phyloP scores from a whole-genome alignment of 2,113 vertebrate species.

The Lagopus muta region DNA sequence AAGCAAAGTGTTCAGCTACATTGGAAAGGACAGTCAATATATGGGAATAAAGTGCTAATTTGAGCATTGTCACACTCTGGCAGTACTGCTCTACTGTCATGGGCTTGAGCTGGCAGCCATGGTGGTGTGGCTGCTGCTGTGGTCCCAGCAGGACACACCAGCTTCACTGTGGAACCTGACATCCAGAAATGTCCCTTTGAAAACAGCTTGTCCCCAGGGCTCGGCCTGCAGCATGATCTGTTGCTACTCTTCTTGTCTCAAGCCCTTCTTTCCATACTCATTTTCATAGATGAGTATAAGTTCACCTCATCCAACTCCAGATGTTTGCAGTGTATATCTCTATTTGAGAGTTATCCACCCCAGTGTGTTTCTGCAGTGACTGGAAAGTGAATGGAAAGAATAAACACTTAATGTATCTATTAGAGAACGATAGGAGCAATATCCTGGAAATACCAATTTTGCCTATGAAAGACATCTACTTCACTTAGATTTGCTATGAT shows the following conservation, averaged over 20 bases:
- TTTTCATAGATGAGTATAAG: not conserved
- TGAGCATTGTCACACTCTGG: constrained; percentile 18
- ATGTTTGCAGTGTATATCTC: not conserved
- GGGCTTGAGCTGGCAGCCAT: not conserved
- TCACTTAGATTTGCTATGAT: not conserved
- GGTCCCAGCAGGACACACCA: not conserved
- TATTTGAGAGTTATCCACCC: fast-evolving
- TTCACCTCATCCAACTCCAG: not conserved
- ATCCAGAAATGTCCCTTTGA: not conserved
- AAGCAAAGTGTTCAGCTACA: not conserved
- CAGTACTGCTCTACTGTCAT: not conserved
- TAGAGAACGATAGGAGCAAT: not conserved
- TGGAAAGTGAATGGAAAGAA: not conserved
- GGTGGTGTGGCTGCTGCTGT: not conserved
- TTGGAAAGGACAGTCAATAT: not conserved
- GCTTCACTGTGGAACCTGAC: not conserved
- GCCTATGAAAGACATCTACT: not conserved
- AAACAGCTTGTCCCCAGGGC: not conserved
- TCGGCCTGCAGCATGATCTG: not conserved
- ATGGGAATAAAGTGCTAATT: constrained; percentile 29
- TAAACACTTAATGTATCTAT: not conserved
- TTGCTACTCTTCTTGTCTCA: not conserved
- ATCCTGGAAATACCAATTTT: not conserved
- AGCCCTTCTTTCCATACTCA: not conserved
- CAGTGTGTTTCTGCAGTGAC: not conserved